phyloP scores from a whole-genome alignment of 2,888 invertebrate genomes.

The Habroteleia sp. region DNA sequence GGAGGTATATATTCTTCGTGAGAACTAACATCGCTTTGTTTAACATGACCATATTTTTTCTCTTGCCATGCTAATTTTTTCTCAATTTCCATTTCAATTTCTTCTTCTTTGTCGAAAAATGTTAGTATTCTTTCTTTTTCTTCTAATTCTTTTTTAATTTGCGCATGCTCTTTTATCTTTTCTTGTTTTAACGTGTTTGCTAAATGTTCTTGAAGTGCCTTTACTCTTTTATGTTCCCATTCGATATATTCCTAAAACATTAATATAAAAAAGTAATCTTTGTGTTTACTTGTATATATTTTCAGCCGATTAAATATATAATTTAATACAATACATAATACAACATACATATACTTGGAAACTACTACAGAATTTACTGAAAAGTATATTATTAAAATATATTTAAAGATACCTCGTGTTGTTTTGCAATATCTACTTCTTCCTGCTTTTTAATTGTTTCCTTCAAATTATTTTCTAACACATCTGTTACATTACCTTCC shows the following conservation, averaged over 20 bases:
- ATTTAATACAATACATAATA: constrained; percentile 20
- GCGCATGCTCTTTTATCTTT: constrained; percentile 83
- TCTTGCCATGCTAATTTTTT: constrained; percentile 70
- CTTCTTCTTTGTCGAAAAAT: constrained; percentile 91
- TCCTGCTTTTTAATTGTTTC: constrained; percentile 83
- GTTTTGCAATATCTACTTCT: constrained; percentile 83
- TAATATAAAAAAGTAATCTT: no score
- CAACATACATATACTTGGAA: no score
- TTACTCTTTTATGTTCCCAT: constrained; percentile 84
- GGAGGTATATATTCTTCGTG: constrained; percentile 88
- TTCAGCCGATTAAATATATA: no score
- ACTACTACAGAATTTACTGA: no score
- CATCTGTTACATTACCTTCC: constrained; percentile 79
- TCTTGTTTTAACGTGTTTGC: constrained; percentile 81
- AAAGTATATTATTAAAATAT: constrained; percentile 3
- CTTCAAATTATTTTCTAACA: constrained; percentile 82
- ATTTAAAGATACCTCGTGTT: constrained; percentile 81
- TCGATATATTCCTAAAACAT: constrained; percentile 83
- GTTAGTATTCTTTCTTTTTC: constrained; percentile 84
- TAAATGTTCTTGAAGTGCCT: constrained; percentile 84
- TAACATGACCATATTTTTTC: constrained; percentile 80
- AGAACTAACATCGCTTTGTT: constrained; percentile 52
- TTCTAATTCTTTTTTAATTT: constrained; percentile 83
- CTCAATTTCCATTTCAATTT: constrained; percentile 87
- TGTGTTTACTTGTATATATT: no score